Evolutionary conservation across 2,888 invertebrate genomes (phyloP).

Genomic region (Eupithecia vulgata): DNA sequence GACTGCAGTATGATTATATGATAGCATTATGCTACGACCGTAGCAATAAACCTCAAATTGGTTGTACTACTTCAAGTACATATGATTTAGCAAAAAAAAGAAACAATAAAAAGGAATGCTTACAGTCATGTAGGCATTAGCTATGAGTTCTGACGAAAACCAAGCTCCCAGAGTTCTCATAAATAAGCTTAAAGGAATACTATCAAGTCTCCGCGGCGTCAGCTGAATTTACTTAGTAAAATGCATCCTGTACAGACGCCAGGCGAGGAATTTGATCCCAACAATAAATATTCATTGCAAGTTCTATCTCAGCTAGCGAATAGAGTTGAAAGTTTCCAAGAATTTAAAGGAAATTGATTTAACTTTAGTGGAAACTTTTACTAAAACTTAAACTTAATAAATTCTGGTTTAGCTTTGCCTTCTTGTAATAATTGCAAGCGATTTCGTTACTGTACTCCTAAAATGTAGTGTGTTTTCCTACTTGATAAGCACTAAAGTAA

Average conservation of each 20-base stretch:
- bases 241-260: constrained; percentile 8
- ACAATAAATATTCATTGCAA: constrained; percentile 18
- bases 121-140: neutral
- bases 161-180: neutral
- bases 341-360: neutral
- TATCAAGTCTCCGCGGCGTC: neutral
- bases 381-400: neutral
- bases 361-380: neutral
- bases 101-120: neutral
- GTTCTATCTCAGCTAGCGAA: constrained; percentile 10
- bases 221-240: constrained; percentile 3
- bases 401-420: neutral
- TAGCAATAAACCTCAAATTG: neutral
- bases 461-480: neutral
- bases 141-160: neutral
- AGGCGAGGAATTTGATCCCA: constrained; percentile 1
- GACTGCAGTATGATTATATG: no score
- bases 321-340: neutral
- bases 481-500: neutral
- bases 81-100: neutral
- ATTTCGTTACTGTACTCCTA: neutral
- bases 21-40: neutral
- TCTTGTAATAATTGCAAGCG: neutral
- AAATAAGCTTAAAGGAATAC: neutral
- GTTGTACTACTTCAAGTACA: neutral